These are phyloP conservation scores for Cathartes aura DNA, from an alignment of 2,113 vertebrate genomes.

Conservation along the genomic window DNA sequence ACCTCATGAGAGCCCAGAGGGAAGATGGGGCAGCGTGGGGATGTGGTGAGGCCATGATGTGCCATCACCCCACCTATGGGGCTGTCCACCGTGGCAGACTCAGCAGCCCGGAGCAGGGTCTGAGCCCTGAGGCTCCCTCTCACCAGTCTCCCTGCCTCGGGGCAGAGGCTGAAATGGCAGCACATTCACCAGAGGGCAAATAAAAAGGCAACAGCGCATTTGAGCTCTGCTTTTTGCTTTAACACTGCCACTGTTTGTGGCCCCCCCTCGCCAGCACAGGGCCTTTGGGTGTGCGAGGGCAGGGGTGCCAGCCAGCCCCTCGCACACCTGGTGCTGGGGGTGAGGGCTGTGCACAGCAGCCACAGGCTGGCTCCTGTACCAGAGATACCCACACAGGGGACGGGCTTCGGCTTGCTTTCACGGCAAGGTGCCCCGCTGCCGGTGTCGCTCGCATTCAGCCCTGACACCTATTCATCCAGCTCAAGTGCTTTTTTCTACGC, in stretches of 20 bases:
- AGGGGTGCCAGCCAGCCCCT: background rate
- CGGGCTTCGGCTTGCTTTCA: background rate
- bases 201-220: background rate
- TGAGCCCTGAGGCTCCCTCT: background rate
- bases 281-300: rapidly evolving
- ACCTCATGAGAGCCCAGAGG: background rate
- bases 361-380: background rate
- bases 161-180: background rate
- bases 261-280: rapidly evolving
- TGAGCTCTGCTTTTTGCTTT: background rate
- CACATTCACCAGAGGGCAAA: background rate
- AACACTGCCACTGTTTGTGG: background rate
- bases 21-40: background rate
- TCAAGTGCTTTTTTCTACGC: background rate
- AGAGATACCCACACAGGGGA: rapidly evolving
- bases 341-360: background rate
- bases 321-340: rapidly evolving
- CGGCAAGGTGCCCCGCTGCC: background rate
- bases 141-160: background rate
- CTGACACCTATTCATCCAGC: constrained; percentile 2
- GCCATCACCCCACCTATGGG: background rate
- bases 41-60: background rate
- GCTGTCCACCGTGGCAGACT: rapidly evolving
- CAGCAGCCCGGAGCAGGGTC: background rate
- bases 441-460: background rate